A percentile compares a stretch with the other conserved stretches of the same genome.
phyloP scores from a whole-genome alignment of 2,113 vertebrate genomes.

The Garra rufa region DNA sequence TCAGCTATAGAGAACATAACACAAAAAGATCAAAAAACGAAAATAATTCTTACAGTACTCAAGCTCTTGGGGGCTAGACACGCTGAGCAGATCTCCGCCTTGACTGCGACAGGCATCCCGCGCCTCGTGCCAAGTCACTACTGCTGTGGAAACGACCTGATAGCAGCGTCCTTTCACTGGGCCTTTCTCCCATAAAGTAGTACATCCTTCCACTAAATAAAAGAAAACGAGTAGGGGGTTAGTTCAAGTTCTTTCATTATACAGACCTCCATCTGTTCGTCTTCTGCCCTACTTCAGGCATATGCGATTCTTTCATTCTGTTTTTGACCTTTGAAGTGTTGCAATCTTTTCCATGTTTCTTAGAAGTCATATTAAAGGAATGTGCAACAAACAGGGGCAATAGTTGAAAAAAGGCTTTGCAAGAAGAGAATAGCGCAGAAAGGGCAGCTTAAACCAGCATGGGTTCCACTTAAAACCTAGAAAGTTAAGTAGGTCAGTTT shows the following conservation, averaged over 20 bases:
- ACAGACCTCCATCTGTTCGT: neutral
- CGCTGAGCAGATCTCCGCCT: slow-evolving; percentile 88
- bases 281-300: neutral
- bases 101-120: slow-evolving; percentile 89
- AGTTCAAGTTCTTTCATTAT: neutral
- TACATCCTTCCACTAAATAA: slow-evolving; percentile 84
- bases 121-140: slow-evolving; percentile 90
- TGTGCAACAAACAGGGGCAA: neutral
- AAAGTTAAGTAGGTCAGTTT: neutral
- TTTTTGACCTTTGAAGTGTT: neutral
- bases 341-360: neutral
- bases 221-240: neutral
- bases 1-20: too few relatives aligned
- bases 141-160: slow-evolving; percentile 83
- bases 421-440: neutral
- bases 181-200: slow-evolving; percentile 74
- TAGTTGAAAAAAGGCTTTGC: neutral
- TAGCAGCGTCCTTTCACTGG: slow-evolving; percentile 82
- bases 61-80: slow-evolving; percentile 76
- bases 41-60: slow-evolving; percentile 69
- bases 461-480: neutral
- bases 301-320: neutral
- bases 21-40: neutral
- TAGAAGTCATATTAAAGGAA: neutral
- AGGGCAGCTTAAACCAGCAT: slow-evolving; percentile 8